A percentile compares a stretch with the other conserved stretches of the same genome.
Conservation (phyloP, 2,113 vertebrate genomes). For the Tonatia bakeri region DNA sequence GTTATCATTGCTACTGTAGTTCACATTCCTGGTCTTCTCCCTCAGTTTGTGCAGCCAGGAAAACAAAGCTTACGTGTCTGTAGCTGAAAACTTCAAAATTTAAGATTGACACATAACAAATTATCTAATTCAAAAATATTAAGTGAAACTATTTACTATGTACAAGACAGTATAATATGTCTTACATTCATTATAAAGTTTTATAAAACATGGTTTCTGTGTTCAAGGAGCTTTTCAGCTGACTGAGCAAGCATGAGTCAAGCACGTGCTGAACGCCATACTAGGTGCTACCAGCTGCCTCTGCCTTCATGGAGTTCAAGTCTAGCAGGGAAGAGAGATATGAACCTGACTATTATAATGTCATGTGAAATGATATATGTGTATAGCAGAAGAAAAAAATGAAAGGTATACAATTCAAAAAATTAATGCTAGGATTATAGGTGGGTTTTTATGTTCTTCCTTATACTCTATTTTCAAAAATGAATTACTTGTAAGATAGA, state of each 20-base stretch:
- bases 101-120: neutral
- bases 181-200: neutral
- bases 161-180: neutral
- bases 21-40: neutral
- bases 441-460: neutral
- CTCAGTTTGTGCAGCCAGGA: neutral
- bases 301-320: neutral
- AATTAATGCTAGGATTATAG: neutral
- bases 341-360: neutral
- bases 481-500: neutral
- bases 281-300: neutral
- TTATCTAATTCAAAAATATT: neutral
- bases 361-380: neutral
- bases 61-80: neutral
- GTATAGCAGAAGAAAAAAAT: neutral
- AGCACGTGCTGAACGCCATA: neutral
- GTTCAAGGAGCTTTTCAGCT: neutral
- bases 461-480: neutral
- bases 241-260: neutral
- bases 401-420: neutral
- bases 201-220: neutral
- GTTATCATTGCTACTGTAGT: neutral
- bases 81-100: neutral
- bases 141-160: neutral
- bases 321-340: neutral